Evolutionary conservation across 2,797 vertebrate species (phyloP).

Genomic region (Xyrichtys novacula): DNA sequence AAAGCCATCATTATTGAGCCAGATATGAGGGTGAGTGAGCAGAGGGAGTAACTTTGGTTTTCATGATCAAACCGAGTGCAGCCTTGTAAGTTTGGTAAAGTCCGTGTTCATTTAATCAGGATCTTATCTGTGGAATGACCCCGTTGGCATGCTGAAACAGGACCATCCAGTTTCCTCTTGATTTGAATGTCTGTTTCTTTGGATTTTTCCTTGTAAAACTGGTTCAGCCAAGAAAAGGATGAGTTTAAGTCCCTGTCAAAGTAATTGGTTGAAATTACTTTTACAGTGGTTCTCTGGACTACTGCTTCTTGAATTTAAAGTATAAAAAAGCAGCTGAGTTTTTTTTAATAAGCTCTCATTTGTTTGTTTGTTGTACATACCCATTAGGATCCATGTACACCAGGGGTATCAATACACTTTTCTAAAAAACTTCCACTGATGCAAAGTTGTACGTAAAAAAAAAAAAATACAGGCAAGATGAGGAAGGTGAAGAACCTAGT

Average conservation of each 20-base stretch:
- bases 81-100: neutral
- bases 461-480: neutral
- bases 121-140: neutral
- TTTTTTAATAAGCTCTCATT: too few relatives aligned
- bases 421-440: neutral
- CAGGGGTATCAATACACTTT: neutral
- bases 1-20: slow-evolving; percentile 90
- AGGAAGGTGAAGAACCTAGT: neutral
- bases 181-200: neutral
- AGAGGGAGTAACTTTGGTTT: neutral
- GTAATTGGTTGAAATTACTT: neutral
- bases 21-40: slow-evolving; percentile 86
- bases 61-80: neutral
- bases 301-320: too few relatives aligned
- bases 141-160: neutral
- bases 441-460: neutral
- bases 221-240: neutral
- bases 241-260: neutral
- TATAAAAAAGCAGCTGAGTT: too few relatives aligned
- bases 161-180: slow-evolving; percentile 6
- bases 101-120: neutral
- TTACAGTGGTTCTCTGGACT: neutral
- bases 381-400: too few relatives aligned
- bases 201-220: neutral
- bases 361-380: too few relatives aligned